Base-by-base conservation (phyloP, 1,140 invertebrate genomes). In the Trigoniulus corallinus region DNA sequence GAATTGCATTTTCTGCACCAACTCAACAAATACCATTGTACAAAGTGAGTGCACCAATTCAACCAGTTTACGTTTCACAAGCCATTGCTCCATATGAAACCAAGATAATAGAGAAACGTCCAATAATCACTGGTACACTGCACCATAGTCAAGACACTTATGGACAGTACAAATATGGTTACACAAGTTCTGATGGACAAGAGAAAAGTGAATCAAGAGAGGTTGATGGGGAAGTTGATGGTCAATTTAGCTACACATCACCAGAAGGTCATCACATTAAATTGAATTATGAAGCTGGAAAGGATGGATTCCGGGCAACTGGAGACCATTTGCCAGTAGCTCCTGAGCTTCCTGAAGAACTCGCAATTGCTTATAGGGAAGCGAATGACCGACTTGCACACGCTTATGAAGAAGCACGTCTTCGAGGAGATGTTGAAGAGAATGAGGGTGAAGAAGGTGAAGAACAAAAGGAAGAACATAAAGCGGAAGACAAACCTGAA, bases 221-320 rank as follows among this genome's bases (percentile, higher is more conserved):
- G 20, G 83, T 80, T 0, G 84, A 88, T 63, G 88, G 85, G 60
- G 81, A 87, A 0, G 85, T 88, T 0, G 71, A 83, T 48, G 86
- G 86, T 3, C 87, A 88, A 63, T 89, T 88, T 62, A 85, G 84
- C 7, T 91, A 89, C 67, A 72, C 88, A 18, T 85, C 88, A 62
- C 84, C 85, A 1, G 82, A 87, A 57, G 86, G 86, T 50, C 84
- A 87, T 62, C 84, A 86, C 59, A 66, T 85, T 51, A 83, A 88
- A 61, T 88, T 88, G 63, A 84, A 81, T 1, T 91, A 91, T 62
- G 83, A 86, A 1, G 86, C 83, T 15, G 85, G 85, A n/a, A 87
- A 87, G 60, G 87, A 84, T 62, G 84, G 87, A 57, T 82, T 82
- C 1, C 85, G 85, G 62, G 80, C 79, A 10, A 22, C 24, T 18